phyloP scores from a whole-genome alignment of 2,797 vertebrate species.

The Eospalax fontanierii region DNA sequence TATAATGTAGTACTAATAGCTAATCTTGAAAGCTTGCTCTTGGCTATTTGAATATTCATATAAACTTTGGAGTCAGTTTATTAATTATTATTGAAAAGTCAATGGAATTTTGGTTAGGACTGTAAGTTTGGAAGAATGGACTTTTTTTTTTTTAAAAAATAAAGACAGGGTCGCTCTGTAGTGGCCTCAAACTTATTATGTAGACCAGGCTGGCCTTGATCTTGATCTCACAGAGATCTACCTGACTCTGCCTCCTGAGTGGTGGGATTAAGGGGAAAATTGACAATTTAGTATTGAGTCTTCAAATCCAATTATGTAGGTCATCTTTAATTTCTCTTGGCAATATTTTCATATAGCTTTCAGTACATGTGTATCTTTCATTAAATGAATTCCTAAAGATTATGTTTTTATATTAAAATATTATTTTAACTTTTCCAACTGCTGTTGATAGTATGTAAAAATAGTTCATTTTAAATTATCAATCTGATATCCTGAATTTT shows the following conservation, averaged over 20 bases:
- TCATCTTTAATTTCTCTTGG: slow-evolving; percentile 33
- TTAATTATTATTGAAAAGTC: background rate
- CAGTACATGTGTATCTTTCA: background rate
- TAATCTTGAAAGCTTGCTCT: background rate
- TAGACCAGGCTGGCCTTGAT: no score
- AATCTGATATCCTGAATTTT: background rate
- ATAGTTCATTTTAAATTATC: background rate
- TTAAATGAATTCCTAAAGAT: background rate
- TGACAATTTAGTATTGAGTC: background rate
- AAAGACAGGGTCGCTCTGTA: no score
- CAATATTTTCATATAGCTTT: slow-evolving; percentile 27
- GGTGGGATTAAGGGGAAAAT: background rate
- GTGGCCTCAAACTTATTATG: no score
- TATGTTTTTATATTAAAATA: slow-evolving; percentile 6
- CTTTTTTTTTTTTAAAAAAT: background rate
- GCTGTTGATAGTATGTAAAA: slow-evolving; percentile 39
- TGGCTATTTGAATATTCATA: background rate
- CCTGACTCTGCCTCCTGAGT: no score
- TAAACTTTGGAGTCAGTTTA: slow-evolving; percentile 20
- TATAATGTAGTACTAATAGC: background rate
- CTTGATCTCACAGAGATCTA: no score
- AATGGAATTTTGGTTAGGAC: background rate
- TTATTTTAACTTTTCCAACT: background rate
- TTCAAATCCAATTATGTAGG: slow-evolving; percentile 40
- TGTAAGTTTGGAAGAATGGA: background rate